Evolutionary conservation across 1,140 invertebrate species (phyloP), one percentile per base, ranked within the genome.

Genomic region (Drosophila miranda): DNA sequence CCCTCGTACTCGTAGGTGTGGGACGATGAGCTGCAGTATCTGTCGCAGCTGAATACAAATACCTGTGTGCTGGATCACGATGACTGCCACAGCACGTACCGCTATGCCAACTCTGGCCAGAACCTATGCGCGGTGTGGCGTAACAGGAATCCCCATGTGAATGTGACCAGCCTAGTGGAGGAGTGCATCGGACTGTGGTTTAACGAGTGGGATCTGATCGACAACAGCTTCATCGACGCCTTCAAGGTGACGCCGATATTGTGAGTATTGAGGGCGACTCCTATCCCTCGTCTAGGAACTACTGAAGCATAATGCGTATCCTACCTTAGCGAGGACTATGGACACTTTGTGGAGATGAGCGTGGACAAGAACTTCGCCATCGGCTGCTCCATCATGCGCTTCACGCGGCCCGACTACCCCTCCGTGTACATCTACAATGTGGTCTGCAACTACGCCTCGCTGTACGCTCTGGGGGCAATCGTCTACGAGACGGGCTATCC

Each of bases 11-110:
- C 30, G 42, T 6, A 91, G 90, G 69, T 89, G 4, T 91, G 90
- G 90, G 84, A 91, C 43, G 87, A 91, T 75, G 90, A 91, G 60
- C 71, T 91, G 16, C 83, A 90, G 42, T 89, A 89, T 54, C 66
- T 91, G 41, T 87, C 90, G 0, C 79, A 73, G 21, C 28, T 90
- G 19, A 91, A 91, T 59, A 55, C 84, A n/a, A 81, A 81, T 13
- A 89, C 89, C 6, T 91, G 90, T 19, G 73, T 73, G 5, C 61
- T 90, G 62, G 90, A 90, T 52, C 90, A 91, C 53, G 90, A 91
- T 58, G 76, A 89, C 45, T 91, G 90, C 41, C 76, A 88, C 54
- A 89, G 86, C 50, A 91, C 90, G 1, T 91, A 79, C 6, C 64
- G 76, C n/a, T 91, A 88, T 57, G 69, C 75, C 45, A 89, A 86